Evolutionary conservation across 2,113 vertebrate genomes (phyloP).

Genomic region (Cheilinus undulatus): DNA sequence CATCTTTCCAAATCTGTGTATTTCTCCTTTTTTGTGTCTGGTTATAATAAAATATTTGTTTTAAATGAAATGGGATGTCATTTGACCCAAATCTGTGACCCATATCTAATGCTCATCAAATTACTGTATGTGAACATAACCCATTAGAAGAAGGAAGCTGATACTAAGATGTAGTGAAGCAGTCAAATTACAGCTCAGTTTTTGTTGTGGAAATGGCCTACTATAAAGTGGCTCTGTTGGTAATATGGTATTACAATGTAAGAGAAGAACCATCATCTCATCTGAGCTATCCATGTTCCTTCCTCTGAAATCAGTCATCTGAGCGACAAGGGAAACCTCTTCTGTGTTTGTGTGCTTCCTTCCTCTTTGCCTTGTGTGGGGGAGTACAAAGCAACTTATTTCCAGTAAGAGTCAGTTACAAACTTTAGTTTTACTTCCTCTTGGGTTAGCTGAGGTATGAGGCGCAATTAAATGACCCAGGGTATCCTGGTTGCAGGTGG

Average conservation of each 20-base stretch:
- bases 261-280: constrained; percentile 61
- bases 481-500: not conserved
- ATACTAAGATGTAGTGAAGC: constrained; percentile 9
- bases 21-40: not conserved
- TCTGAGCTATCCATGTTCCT: constrained; percentile 43
- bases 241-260: too few species aligned
- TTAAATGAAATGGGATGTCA: not conserved
- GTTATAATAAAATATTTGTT: not conserved
- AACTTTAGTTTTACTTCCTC: constrained; percentile 10
- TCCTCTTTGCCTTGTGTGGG: constrained; percentile 48
- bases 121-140: not conserved
- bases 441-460: not conserved
- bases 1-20: not conserved
- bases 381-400: constrained; percentile 6
- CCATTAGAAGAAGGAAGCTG: constrained; percentile 49
- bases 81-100: not conserved
- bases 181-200: not conserved
- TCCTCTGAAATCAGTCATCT: constrained; percentile 25
- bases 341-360: constrained; percentile 43
- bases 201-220: not conserved
- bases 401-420: constrained; percentile 29
- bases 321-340: constrained; percentile 1
- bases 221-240: not conserved
- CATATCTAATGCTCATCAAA: not conserved
- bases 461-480: not conserved